Base-by-base conservation (phyloP, 2,113 vertebrate species). In the Gobio gobio region DNA sequence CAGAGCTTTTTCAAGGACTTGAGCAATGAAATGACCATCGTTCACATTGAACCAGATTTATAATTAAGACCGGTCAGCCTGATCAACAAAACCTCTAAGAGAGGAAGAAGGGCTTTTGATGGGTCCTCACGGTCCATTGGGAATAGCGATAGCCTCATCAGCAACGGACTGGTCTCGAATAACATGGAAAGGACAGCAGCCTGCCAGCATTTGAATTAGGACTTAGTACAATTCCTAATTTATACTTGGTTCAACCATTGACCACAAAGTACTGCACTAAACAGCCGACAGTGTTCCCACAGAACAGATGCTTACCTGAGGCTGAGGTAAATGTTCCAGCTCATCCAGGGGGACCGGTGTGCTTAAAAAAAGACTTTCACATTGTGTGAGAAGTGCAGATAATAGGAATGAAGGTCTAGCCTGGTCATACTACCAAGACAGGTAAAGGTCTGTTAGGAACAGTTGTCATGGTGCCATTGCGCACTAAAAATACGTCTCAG, bases 1-100 rank as follows among this genome's bases (percentile, higher is more conserved):
- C 22, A 73, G 40, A 66, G 64, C 64, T 73, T 76, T 54, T 72
- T 75, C 45, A 64, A 75, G 78, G 70, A 76, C 20, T 18, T 64
- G 36, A 85, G 33, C 66, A 83, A 91, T 87, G 88, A 91, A 90
- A 87, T 88, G 70, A 36, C 86, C 74, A 75, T 87, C 90, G 87
- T 91, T 86, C 77, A 61, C 73, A 66, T 83, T 90, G 84, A 88
- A 75, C 88, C 43, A 9, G 78, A 76, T 84, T 83, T 86, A 87
- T 89, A 91, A 91, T 91, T 87, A 87, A 89, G 81, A 90, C 47
- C 47, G 75, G 83, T 88, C 86, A 86, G 88, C 78, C 78, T 79
- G 90, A 90, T 85, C 61, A 75, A 64, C 70, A 64, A 29, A 54
- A 72, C 40, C n/a, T 82, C 4, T 18, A 26, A 68, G 13, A 66